phyloP scores from a whole-genome alignment of 2,113 vertebrate species.

The Ginglymostoma cirratum region DNA sequence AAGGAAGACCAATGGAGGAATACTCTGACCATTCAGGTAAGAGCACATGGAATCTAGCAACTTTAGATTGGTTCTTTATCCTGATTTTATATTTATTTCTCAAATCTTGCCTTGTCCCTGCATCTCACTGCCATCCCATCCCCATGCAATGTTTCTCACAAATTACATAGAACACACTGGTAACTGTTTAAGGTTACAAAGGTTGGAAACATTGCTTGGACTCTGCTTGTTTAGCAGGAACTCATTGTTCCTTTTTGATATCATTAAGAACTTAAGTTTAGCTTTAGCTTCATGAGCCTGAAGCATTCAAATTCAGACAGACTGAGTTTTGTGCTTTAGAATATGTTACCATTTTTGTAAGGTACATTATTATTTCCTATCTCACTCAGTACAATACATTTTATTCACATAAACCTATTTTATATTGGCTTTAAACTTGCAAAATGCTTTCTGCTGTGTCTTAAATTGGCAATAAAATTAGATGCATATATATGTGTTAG shows the following conservation, averaged over 20 bases:
- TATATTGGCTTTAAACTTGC: background rate
- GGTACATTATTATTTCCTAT: background rate
- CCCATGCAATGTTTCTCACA: background rate
- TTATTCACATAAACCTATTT: background rate
- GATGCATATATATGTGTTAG: background rate
- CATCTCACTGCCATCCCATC: background rate
- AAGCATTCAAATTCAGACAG: background rate
- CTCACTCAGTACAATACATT: background rate
- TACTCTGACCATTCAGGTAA: background rate
- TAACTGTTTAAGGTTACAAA: background rate
- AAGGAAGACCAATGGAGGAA: background rate
- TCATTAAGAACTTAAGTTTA: background rate
- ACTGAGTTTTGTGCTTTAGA: background rate
- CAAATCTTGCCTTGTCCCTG: background rate
- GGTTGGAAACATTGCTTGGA: background rate
- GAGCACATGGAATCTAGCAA: background rate
- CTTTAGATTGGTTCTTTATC: background rate
- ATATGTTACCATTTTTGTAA: background rate
- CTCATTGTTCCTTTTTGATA: slow-evolving; percentile 3
- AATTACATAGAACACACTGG: background rate
- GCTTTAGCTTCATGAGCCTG: background rate
- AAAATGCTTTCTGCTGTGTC: background rate
- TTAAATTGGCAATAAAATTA: background rate
- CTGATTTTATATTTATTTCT: background rate
- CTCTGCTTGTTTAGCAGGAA: background rate